A percentile compares a stretch with the other conserved stretches of the same genome.
These are phyloP conservation scores for Diaprepes abbreviatus DNA, from an alignment of 2,888 invertebrate genomes.

Conservation along the genomic window DNA sequence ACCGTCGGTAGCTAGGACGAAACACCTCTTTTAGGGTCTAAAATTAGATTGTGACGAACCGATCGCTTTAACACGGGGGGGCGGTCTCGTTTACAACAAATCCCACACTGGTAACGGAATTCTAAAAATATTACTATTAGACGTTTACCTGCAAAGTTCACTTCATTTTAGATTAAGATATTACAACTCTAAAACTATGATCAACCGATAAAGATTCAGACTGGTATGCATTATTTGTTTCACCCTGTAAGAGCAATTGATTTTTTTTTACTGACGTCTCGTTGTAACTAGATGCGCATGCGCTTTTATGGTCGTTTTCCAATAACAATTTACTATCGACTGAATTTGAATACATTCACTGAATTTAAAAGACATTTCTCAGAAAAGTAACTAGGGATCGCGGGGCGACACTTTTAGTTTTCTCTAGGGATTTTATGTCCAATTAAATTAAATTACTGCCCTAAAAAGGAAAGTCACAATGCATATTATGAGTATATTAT, in stretches of 20 bases:
- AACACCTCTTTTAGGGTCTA: no score
- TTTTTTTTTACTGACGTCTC: constrained; percentile 34
- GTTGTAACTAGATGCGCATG: constrained; percentile 42
- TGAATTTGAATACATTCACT: constrained; percentile 29
- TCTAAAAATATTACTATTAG: no score
- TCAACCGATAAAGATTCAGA: no score
- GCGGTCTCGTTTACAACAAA: no score
- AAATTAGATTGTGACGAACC: no score
- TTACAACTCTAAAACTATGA: no score
- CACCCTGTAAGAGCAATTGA: constrained; percentile 18
- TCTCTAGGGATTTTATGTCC: constrained; percentile 26
- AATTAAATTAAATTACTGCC: constrained; percentile 35
- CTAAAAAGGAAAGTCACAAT: neutral
- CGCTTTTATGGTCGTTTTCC: constrained; percentile 32
- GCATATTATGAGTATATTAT: no score
- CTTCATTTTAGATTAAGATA: no score
- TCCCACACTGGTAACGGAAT: no score
- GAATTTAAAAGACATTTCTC: constrained; percentile 36
- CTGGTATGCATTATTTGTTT: neutral
- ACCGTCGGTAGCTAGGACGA: no score
- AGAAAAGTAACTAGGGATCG: constrained; percentile 12
- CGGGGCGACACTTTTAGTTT: constrained; percentile 34
- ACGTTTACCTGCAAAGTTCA: no score
- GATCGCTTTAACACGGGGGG: no score
- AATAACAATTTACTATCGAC: constrained; percentile 39